Base-by-base conservation (phyloP, 2,113 vertebrate species). In the Oncorhynchus nerka region DNA sequence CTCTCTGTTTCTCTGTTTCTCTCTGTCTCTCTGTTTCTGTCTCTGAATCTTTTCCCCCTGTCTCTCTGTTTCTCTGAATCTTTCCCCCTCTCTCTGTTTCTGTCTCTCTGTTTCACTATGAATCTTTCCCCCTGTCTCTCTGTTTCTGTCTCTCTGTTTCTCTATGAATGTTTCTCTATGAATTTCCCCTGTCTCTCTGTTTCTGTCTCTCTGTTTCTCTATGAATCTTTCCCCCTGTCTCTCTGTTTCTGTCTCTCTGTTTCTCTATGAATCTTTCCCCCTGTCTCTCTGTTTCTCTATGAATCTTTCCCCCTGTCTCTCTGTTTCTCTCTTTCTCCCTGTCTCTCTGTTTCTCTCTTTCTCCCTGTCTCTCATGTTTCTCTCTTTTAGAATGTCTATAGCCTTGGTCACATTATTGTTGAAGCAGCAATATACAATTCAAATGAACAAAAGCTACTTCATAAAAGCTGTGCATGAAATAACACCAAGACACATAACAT, bases 401-500 rank as follows among this genome's bases (percentile, higher is more conserved):
- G 39, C 61, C 79, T 72, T 79, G 70, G 75, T 70, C 70, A 79
- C 81, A 77, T 79, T 78, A 69, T 71, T 75, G 59, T 79, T 81
- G 45, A 76, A 87, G 79, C 66, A 85, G 87, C 78, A 82, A 78
- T 81, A 73, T 78, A 74, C n/a, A 30, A 57, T n/a, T 79, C 24
- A 69, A 85, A 74, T 71, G 2, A 64, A 70, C 62, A 68, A 49
- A 26, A 32, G 32, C 8, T 7, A 13, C 59, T 62, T 62, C 64
- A 78, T 70, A 70, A 79, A 75, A 68, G 68, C 22, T 76, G 22
- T 76, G 22, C n/a, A 71, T 16, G 30, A 51, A 78, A 67, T n/a
- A 68, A 55, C 30, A 74, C 32, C 59, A 64, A 81, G 32, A 65
- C 64, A 65, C 22, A 61, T 15, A 74, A 74, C 22, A 68, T 79